A percentile compares a stretch with the other conserved stretches of the same genome.
phyloP scores from a whole-genome alignment of 1,140 invertebrate species.

The Brachionus sp. region DNA sequence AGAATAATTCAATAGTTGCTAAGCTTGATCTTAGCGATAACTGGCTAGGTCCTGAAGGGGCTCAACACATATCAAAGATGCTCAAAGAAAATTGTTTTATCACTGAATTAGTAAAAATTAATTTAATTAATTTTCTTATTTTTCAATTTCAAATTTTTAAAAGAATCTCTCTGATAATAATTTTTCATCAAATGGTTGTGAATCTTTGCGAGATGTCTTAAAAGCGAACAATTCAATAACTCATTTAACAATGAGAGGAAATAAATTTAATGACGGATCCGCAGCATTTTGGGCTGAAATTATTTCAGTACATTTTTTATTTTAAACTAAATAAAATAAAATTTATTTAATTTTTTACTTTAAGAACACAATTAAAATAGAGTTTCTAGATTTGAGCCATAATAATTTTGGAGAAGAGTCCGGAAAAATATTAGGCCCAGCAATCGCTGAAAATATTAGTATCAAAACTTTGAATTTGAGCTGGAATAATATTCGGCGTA shows the following conservation, averaged over 20 bases:
- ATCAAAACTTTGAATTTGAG: slow-evolving; percentile 57
- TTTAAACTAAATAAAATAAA: not conserved
- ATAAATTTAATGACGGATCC: slow-evolving; percentile 21
- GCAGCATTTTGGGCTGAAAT: slow-evolving; percentile 38
- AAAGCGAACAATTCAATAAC: slow-evolving; percentile 28
- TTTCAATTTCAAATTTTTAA: not conserved
- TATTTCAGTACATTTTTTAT: not conserved
- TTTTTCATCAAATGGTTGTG: slow-evolving; percentile 17
- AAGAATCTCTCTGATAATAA: slow-evolving; percentile 42
- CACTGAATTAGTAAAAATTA: slow-evolving; percentile 50
- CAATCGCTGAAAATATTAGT: slow-evolving; percentile 56
- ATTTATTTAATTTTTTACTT: not conserved
- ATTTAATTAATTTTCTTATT: not conserved
- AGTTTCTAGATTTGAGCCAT: slow-evolving; percentile 41
- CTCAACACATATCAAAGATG: slow-evolving; percentile 50
- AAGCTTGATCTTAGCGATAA: slow-evolving; percentile 55
- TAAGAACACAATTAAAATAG: slow-evolving; percentile 42
- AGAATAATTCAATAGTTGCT: slow-evolving; percentile 53
- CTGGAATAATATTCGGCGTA: slow-evolving; percentile 57
- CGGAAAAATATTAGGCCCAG: slow-evolving; percentile 47
- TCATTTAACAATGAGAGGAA: slow-evolving; percentile 17
- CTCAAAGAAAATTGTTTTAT: slow-evolving; percentile 51
- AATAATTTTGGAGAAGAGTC: slow-evolving; percentile 44
- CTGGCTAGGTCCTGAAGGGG: slow-evolving; percentile 50
- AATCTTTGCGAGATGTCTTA: not conserved